Evolutionary conservation across 2,797 vertebrate species (phyloP).

Genomic region (Lagodon rhomboides): DNA sequence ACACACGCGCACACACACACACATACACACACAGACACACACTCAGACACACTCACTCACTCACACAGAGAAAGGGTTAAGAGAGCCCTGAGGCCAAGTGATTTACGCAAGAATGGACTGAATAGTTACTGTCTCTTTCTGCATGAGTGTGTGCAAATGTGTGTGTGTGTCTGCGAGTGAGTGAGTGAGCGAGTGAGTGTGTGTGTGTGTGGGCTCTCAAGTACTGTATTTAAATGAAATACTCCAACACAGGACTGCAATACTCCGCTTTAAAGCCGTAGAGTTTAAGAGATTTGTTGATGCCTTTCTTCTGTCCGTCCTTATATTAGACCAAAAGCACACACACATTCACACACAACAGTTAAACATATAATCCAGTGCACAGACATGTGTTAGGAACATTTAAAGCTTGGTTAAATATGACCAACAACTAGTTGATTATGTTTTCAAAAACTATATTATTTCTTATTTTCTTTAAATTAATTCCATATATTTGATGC

Average conservation of each 20-base stretch:
- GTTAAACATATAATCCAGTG: neutral
- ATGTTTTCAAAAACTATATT: neutral
- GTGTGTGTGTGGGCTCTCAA: constrained; percentile 39
- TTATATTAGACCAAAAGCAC: neutral
- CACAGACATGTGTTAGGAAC: neutral
- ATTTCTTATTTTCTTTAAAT: neutral
- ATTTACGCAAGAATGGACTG: constrained; percentile 83
- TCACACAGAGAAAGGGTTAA: constrained; percentile 81
- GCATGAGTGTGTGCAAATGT: constrained; percentile 52
- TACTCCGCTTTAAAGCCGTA: neutral
- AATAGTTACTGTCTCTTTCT: constrained; percentile 75
- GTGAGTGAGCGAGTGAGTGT: constrained; percentile 11
- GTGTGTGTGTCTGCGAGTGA: constrained; percentile 24
- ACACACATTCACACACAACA: neutral
- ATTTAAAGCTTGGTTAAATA: neutral
- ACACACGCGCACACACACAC: constrained; percentile 53
- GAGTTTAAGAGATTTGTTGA: constrained; percentile 7
- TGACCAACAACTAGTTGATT: neutral
- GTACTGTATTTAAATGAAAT: constrained; percentile 29
- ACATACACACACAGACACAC: constrained; percentile 22
- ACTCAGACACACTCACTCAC: constrained; percentile 50
- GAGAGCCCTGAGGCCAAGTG: constrained; percentile 85
- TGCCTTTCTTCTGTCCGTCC: neutral
- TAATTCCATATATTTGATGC: neutral
- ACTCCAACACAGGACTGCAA: constrained; percentile 11